A percentile compares a stretch with the other conserved stretches of the same genome.
These are phyloP conservation scores for Macaria notata DNA, from an alignment of 2,888 invertebrate species.

Conservation along the genomic window DNA sequence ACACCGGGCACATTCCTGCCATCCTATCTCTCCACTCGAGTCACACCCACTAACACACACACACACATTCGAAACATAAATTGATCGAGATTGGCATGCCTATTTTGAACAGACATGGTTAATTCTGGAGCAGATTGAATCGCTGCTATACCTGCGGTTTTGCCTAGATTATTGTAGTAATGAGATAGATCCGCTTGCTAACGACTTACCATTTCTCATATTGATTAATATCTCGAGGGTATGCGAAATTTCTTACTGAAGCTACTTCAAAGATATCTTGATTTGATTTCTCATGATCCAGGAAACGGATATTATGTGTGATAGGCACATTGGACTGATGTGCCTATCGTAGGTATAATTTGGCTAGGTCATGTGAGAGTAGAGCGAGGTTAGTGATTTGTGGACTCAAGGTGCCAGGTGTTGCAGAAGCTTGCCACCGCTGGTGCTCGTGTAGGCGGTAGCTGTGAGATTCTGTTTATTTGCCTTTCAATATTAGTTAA, in stretches of 20 bases:
- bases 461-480: too few relatives aligned
- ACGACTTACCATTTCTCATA: constrained; percentile 4
- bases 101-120: constrained; percentile 17
- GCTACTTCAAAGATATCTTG: background rate
- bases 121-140: constrained; percentile 17
- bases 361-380: too few relatives aligned
- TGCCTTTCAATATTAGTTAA: too few relatives aligned
- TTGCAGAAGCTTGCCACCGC: too few relatives aligned
- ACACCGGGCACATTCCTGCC: constrained; percentile 24
- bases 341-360: too few relatives aligned
- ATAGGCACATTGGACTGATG: too few relatives aligned
- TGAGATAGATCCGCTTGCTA: constrained; percentile 10
- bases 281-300: background rate
- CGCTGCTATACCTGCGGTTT: constrained; percentile 1
- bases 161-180: constrained; percentile 10
- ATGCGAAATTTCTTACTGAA: too few relatives aligned
- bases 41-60: constrained; percentile 7
- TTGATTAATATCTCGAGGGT: constrained; percentile 4
- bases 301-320: too few relatives aligned
- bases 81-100: constrained; percentile 26
- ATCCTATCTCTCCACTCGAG: constrained; percentile 26
- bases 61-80: constrained; percentile 21
- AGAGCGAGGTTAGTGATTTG: too few relatives aligned
- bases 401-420: too few relatives aligned
- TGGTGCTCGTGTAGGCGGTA: too few relatives aligned